Evolutionary conservation across 2,113 vertebrate genomes (phyloP), one percentile per base, ranked within the genome.

Genomic region (Pteropus alecto): DNA sequence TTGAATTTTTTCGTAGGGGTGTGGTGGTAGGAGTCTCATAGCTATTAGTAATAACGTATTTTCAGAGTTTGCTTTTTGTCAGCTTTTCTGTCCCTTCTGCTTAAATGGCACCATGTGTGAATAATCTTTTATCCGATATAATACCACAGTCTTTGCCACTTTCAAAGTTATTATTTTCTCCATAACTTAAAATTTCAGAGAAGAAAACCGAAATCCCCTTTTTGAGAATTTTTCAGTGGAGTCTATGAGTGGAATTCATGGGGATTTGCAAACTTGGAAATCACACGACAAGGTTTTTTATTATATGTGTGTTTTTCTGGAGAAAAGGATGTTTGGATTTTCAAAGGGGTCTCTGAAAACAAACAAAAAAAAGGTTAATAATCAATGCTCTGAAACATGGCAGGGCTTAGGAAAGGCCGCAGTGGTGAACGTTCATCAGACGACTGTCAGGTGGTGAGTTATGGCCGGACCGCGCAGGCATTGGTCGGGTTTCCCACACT

Each of bases 101-200:
- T 84, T 16, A 87, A 11, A 12, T 46, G 19, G 51, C 60, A n/a
- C 10, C n/a, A 28, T 67, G 5, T 18, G 70, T 54, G 38, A 58
- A 70, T 90, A 74, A 70, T 18, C 96, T 91, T 68, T 14, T 90
- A 38, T 77, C 46, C 87, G 41, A n/a, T 87, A 16, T 22, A 60
- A 83, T 96, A 58, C 22, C 7, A 3, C 33, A 41, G 35, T 79
- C 76, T 78, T 92, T 46, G 30, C 12, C 56, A 43, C 76, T 86
- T 88, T 95, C 78, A 90, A 28, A 89, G 43, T 54, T 48, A 67
- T 81, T 38, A 43, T 91, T 96, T 92, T 83, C 26, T 87, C 83
- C 38, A 30, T 79, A 67, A 84, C 24, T 82, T 83, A n/a, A 54
- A 48, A 84, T 51, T 51, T 51, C 54, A 54, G 22, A 51, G 51